Evolutionary conservation across 2,113 vertebrate species (phyloP), one percentile per base, ranked within the genome.

Genomic region (Turnix velox): DNA sequence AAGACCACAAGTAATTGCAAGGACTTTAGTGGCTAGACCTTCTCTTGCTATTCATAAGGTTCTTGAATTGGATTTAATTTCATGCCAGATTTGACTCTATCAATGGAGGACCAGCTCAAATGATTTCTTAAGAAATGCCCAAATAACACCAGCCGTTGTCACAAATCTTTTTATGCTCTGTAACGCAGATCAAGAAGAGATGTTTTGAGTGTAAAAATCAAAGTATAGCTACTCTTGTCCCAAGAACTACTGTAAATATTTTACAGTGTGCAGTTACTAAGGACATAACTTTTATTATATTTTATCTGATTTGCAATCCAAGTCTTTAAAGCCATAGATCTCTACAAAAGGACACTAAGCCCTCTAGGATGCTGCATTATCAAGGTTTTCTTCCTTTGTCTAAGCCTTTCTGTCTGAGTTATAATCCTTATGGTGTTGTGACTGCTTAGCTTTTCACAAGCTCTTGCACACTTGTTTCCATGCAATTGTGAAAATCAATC

Each of bases 1-100:
- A 94, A 94, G 83, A 91, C 74, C 93, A 92, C 88, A 94, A 87
- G 75, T 90, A 97, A 94, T 93, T 69, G 92, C 6, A 2, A 92
- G 83, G 89, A 93, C 89, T 96, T 96, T 20, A 90, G 87, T 87
- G 83, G 89, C 31, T 76, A 93, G 86, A 91, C 82, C 87, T 93
- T 93, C 71, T 84, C 88, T 94, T 94, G 96, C 91, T 96, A 96
- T 94, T 96, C 95, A 94, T 93, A 76, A 95, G 42, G 45, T 79
- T 90, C 73, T 62, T 72, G 79, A 84, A 87, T 81, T 84, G 78
- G 52, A 87, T 94, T 94, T 94, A 87, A 94, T 92, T 96, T 92
- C 94, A 93, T 71, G 86, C 88, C 77, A 88, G 45, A 94, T 96
- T 94, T 93, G 89, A 93, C 48, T 74, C 68, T 89, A 69, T 96